A percentile compares a stretch with the other conserved stretches of the same genome.
phyloP scores from a whole-genome alignment of 2,888 invertebrate genomes.

The Baronia brevicornis region DNA sequence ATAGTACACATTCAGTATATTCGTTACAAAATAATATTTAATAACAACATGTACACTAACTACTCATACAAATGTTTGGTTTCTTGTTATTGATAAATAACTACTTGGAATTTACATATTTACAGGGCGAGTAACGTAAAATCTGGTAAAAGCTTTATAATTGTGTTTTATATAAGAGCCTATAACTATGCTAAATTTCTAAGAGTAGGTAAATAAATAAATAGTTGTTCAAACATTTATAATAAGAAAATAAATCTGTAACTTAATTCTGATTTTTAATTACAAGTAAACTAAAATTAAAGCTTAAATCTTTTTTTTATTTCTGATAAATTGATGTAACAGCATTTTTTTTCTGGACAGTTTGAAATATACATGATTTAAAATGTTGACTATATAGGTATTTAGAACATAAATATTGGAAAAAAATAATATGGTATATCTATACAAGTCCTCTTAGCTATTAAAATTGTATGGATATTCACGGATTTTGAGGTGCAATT shows the following conservation, averaged over 20 bases:
- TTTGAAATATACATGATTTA: slow-evolving; percentile 5
- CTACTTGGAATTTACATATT: slow-evolving; percentile 72
- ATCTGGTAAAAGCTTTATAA: slow-evolving; percentile 53
- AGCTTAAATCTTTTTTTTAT: slow-evolving; percentile 9
- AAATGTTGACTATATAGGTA: slow-evolving; percentile 31
- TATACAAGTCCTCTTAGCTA: no score
- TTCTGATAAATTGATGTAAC: slow-evolving; percentile 9
- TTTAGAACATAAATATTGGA: slow-evolving; percentile 45
- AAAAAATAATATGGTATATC: slow-evolving; percentile 33
- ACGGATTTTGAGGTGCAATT: no score
- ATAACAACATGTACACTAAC: slow-evolving; percentile 68
- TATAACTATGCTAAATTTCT: slow-evolving; percentile 31
- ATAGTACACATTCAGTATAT: slow-evolving; percentile 43
- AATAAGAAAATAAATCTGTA: slow-evolving; percentile 26
- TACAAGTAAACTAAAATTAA: slow-evolving; percentile 7
- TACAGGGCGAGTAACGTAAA: slow-evolving; percentile 60
- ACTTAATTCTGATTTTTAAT: slow-evolving; percentile 12
- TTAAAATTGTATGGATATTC: no score
- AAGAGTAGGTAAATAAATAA: slow-evolving; percentile 62
- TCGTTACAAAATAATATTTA: slow-evolving; percentile 51
- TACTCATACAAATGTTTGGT: slow-evolving; percentile 71
- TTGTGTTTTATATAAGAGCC: slow-evolving; percentile 31
- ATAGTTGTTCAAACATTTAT: slow-evolving; percentile 37
- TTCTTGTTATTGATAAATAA: slow-evolving; percentile 67
- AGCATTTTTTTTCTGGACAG: slow-evolving; percentile 4